These are phyloP conservation scores for Tupaia chinensis DNA, from an alignment of 2,113 vertebrate genomes.

Conservation along the genomic window DNA sequence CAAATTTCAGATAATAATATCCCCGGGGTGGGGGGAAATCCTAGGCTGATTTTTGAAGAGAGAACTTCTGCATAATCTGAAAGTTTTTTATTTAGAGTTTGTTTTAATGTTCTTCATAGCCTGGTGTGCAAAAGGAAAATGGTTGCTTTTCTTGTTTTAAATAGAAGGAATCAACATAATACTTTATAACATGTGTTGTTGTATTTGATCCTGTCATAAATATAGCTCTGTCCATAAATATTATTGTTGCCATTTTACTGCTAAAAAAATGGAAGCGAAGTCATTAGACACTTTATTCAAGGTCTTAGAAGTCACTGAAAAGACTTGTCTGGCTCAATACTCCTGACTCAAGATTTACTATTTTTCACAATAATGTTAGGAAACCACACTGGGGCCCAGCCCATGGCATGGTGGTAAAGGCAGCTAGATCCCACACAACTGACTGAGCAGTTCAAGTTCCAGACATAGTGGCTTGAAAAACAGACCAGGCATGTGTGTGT, in stretches of 20 bases:
- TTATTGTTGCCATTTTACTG: neutral
- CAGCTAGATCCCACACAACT: no score
- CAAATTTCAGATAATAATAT: constrained; percentile 39
- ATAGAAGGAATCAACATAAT: neutral
- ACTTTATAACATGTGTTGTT: neutral
- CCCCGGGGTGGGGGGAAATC: neutral
- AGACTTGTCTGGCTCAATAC: neutral
- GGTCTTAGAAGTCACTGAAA: neutral
- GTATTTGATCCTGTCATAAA: neutral
- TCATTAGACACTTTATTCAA: neutral
- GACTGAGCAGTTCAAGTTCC: no score
- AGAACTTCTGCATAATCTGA: neutral
- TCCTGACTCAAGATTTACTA: neutral
- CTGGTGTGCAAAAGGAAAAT: neutral
- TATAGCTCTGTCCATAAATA: neutral
- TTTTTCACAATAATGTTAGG: neutral
- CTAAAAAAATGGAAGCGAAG: neutral
- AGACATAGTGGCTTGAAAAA: no score
- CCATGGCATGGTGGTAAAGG: no score
- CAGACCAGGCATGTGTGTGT: no score
- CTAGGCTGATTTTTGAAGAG: constrained; percentile 27
- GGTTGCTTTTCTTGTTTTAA: constrained; percentile 13
- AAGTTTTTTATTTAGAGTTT: constrained; percentile 46
- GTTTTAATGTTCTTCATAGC: neutral
- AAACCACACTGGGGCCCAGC: neutral